Conservation (phyloP, 2,797 vertebrate species). For the Leucoraja ocellata region DNA sequence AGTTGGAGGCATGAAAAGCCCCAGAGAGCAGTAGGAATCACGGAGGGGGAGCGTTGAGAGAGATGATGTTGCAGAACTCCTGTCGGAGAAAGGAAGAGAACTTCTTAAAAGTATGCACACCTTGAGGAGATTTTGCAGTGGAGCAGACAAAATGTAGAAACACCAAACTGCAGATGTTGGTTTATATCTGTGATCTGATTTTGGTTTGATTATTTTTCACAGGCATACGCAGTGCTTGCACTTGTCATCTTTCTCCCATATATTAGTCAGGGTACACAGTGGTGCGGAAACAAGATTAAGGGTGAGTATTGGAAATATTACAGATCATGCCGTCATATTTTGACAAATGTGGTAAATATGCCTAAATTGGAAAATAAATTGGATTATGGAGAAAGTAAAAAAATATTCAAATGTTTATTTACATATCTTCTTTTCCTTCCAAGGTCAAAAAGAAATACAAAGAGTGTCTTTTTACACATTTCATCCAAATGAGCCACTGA, state of each 20-base stretch:
- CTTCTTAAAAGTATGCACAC: too few relatives aligned
- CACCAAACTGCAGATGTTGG: too few relatives aligned
- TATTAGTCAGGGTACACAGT: conserved; percentile 62
- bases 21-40: too few relatives aligned
- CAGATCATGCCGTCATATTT: neutral
- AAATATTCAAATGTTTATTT: neutral
- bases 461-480: conserved; percentile 67
- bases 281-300: conserved; percentile 64
- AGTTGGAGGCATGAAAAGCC: too few relatives aligned
- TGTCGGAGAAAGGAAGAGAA: too few relatives aligned
- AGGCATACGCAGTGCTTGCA: conserved; percentile 79
- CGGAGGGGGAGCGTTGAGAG: too few relatives aligned
- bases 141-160: too few relatives aligned
- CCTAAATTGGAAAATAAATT: neutral
- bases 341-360: neutral
- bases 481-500: conserved; percentile 76
- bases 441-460: conserved; percentile 59
- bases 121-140: too few relatives aligned
- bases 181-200: neutral
- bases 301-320: conserved; percentile 48
- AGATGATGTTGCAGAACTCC: too few relatives aligned
- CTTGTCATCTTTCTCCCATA: conserved; percentile 74
- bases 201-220: conserved; percentile 29
- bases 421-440: conserved; percentile 14
- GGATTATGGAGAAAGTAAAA: too few relatives aligned